Conservation (phyloP, 2,113 vertebrate species). For the Haliaeetus leucogaster region DNA sequence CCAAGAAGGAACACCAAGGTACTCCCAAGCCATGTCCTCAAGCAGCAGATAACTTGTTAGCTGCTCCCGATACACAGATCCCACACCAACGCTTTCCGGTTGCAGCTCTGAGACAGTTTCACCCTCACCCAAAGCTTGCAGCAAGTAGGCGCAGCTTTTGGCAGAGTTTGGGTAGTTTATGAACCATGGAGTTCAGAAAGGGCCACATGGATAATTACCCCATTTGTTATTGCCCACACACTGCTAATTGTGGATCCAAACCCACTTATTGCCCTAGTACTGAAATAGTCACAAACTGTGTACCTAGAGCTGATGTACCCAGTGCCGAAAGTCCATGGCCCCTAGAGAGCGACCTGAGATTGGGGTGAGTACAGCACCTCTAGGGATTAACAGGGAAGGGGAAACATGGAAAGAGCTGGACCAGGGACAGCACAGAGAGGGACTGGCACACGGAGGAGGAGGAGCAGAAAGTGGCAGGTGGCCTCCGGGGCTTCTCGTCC, state of each 20-base stretch:
- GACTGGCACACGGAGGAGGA: rapidly evolving
- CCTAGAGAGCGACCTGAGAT: rapidly evolving
- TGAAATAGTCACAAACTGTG: not conserved
- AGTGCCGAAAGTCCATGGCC: rapidly evolving
- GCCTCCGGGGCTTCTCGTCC: not conserved
- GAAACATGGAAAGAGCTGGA: not conserved
- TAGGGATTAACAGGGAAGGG: not conserved
- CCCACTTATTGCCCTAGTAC: not conserved
- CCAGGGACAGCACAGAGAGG: not conserved
- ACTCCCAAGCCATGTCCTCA: not conserved
- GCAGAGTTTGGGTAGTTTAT: not conserved
- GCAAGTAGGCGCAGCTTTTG: not conserved
- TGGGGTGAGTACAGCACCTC: not conserved
- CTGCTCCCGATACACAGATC: not conserved
- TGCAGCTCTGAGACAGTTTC: not conserved
- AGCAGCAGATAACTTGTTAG: not conserved
- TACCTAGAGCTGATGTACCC: not conserved
- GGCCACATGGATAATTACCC: not conserved
- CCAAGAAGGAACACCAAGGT: not conserved
- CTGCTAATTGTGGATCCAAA: not conserved
- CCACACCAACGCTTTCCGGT: not conserved
- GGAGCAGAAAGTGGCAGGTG: not conserved
- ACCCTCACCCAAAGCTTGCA: not conserved
- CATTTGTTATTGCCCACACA: not conserved
- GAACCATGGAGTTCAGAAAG: not conserved